Percentiles rank a stretch among this genome's conserved stretches.
phyloP scores from a whole-genome alignment of 2,888 invertebrate species.

The Abscondita cerata region DNA sequence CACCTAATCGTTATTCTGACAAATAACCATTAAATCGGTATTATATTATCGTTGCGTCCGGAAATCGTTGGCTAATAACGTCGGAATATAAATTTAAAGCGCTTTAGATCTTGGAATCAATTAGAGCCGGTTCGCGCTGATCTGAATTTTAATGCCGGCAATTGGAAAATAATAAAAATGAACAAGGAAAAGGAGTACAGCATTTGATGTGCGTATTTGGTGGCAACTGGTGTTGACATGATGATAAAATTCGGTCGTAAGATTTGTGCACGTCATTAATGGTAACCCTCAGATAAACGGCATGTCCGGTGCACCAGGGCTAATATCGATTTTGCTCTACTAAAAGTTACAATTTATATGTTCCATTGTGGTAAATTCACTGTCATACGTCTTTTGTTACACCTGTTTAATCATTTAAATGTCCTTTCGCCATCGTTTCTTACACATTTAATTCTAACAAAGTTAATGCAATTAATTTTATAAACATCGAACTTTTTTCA shows the following conservation, averaged over 20 bases:
- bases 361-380: constrained; percentile 30
- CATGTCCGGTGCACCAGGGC: constrained; percentile 51
- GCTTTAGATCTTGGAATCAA: constrained; percentile 6
- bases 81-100: constrained; percentile 8
- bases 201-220: constrained; percentile 50
- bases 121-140: constrained; percentile 1
- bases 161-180: constrained; percentile 11
- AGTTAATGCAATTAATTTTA: too few species aligned
- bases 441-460: too few species aligned
- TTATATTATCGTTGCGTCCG: not conserved
- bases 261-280: constrained; percentile 56
- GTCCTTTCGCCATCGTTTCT: not conserved
- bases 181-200: constrained; percentile 39
- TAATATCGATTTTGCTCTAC: constrained; percentile 52
- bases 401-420: constrained; percentile 24
- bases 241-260: constrained; percentile 55
- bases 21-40: constrained; percentile 21
- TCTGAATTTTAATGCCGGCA: constrained; percentile 4
- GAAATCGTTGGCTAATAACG: not conserved
- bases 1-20: constrained; percentile 15
- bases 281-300: constrained; percentile 53
- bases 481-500: not conserved
- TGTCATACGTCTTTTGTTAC: constrained; percentile 23
- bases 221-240: constrained; percentile 58
- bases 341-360: constrained; percentile 41